phyloP scores from a whole-genome alignment of 1,140 invertebrate species.

The Brachionus manjavacas region DNA sequence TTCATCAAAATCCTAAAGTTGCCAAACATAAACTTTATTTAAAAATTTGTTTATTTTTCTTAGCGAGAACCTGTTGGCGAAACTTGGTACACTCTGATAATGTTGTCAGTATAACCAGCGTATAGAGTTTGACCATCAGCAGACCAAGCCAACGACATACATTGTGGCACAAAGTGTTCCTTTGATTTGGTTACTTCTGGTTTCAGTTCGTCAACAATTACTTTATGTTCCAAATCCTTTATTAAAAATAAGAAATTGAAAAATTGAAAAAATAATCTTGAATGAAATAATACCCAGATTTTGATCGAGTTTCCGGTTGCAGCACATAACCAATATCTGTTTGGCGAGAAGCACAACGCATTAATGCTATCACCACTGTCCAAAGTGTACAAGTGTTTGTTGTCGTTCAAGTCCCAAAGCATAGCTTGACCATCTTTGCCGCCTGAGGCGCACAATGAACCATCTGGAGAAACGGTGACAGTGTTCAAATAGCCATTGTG shows the following conservation, averaged over 20 bases:
- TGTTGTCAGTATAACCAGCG: conserved; percentile 96
- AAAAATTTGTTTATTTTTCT: conserved; percentile 23
- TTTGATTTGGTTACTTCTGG: conserved; percentile 73
- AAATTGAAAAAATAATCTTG: conserved; percentile 42
- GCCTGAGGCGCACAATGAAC: conserved; percentile 96
- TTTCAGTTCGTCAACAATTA: conserved; percentile 94
- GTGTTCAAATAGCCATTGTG: conserved; percentile 96
- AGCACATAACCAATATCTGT: conserved; percentile 98
- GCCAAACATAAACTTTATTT: neutral
- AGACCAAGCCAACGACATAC: conserved; percentile 96
- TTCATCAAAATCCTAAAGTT: neutral
- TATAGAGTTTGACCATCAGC: conserved; percentile 97
- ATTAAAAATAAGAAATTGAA: neutral
- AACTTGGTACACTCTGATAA: conserved; percentile 75
- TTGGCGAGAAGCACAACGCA: conserved; percentile 95
- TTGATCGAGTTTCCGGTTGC: conserved; percentile 98
- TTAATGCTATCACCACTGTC: conserved; percentile 98
- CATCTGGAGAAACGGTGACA: conserved; percentile 97
- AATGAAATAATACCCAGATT: conserved; percentile 73
- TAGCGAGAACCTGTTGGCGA: neutral
- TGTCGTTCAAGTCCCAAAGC: conserved; percentile 99
- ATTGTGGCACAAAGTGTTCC: conserved; percentile 71
- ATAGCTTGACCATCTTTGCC: conserved; percentile 99
- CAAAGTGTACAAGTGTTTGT: conserved; percentile 96
- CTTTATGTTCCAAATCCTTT: conserved; percentile 95